Conservation (phyloP, 2,888 invertebrate species). For the Himalopsyche japonica region DNA sequence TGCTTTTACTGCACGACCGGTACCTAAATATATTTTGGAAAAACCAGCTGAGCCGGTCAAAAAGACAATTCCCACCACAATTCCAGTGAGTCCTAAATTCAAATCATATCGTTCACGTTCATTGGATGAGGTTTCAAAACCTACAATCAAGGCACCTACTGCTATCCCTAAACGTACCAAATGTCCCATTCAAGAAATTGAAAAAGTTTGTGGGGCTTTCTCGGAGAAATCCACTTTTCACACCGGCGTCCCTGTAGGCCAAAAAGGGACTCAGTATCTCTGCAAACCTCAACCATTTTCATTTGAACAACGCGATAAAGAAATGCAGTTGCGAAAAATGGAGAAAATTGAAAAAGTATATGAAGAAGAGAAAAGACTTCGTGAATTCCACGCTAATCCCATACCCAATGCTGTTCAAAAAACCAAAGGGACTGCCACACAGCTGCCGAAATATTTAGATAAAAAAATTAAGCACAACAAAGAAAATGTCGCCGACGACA, state of each 20-base stretch:
- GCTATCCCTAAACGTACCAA: not conserved
- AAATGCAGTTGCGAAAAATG: slow-evolving; percentile 61
- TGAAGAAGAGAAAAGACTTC: slow-evolving; percentile 63
- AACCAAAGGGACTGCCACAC: slow-evolving; percentile 47
- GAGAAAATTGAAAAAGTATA: slow-evolving; percentile 63
- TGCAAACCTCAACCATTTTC: slow-evolving; percentile 62
- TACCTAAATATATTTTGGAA: slow-evolving; percentile 60
- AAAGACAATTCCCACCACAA: slow-evolving; percentile 46
- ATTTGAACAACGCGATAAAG: slow-evolving; percentile 68
- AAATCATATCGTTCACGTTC: slow-evolving; percentile 28
- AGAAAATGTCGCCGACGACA: slow-evolving; percentile 46
- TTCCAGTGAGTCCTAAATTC: slow-evolving; percentile 51
- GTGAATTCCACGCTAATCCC: slow-evolving; percentile 73
- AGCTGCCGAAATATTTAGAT: slow-evolving; percentile 44
- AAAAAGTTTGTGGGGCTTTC: slow-evolving; percentile 17
- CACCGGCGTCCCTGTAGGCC: slow-evolving; percentile 29
- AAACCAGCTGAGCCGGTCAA: slow-evolving; percentile 52
- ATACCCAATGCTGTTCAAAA: slow-evolving; percentile 60
- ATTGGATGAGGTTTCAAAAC: slow-evolving; percentile 18
- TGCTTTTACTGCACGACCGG: slow-evolving; percentile 65
- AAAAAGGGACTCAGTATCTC: slow-evolving; percentile 18
- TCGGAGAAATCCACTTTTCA: slow-evolving; percentile 19
- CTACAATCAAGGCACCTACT: not conserved
- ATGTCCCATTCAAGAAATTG: slow-evolving; percentile 16
- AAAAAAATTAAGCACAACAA: slow-evolving; percentile 44